Percentiles rank a stretch among this genome's conserved stretches.
These are phyloP conservation scores for Polylopha cassiicola DNA, from an alignment of 2,888 invertebrate species.

Conservation along the genomic window DNA sequence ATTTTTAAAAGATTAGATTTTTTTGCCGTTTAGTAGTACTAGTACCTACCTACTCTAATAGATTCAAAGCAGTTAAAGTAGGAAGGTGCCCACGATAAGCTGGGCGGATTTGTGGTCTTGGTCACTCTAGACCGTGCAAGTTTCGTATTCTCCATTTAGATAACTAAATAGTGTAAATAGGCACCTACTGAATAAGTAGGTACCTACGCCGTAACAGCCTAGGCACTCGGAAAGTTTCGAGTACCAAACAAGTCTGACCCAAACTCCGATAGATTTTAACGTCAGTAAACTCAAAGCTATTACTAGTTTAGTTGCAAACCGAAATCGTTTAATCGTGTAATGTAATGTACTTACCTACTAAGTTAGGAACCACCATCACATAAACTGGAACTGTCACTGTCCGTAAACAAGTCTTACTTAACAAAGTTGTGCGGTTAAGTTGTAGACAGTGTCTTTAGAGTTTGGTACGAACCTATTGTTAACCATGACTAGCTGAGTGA, in stretches of 20 bases:
- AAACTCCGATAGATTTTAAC: constrained; percentile 15
- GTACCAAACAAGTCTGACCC: constrained; percentile 9
- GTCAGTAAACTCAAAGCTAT: constrained; percentile 39
- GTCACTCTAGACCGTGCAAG: too few relatives aligned
- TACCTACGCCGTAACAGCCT: neutral
- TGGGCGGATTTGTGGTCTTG: too few relatives aligned
- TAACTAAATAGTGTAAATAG: too few relatives aligned
- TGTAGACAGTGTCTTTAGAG: constrained; percentile 52
- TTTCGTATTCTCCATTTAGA: too few relatives aligned
- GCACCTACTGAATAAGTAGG: neutral
- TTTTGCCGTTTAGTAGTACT: too few relatives aligned
- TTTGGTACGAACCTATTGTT: constrained; percentile 51
- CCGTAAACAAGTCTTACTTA: constrained; percentile 67
- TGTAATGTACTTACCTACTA: constrained; percentile 41
- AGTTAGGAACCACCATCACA: constrained; percentile 56
- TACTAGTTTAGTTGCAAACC: constrained; percentile 42
- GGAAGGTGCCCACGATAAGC: too few relatives aligned
- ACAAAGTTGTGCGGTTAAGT: constrained; percentile 67
- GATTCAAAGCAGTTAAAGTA: too few relatives aligned
- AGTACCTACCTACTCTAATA: too few relatives aligned
- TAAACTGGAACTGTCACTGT: constrained; percentile 62
- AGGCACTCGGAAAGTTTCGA: constrained; percentile 6
- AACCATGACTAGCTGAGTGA: constrained; percentile 45
- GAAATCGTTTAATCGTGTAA: constrained; percentile 47
- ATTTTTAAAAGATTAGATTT: too few relatives aligned